phyloP scores from a whole-genome alignment of 2,113 vertebrate genomes.

The Dendrocopos noguchii region DNA sequence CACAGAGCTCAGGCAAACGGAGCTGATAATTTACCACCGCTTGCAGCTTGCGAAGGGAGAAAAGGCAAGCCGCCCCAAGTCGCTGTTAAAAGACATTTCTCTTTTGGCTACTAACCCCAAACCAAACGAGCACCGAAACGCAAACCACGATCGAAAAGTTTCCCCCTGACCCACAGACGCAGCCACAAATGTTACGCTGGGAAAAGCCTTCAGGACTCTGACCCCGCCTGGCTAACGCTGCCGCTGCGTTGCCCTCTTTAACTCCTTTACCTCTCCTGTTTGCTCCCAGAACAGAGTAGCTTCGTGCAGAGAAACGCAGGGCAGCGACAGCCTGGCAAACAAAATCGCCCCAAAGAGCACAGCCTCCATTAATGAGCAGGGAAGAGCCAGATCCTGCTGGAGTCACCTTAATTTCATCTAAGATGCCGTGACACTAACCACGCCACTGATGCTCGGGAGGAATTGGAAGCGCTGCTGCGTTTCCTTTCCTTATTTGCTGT shows the following conservation, averaged over 20 bases:
- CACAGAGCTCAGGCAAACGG: neutral
- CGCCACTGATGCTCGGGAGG: neutral
- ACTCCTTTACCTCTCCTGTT: neutral
- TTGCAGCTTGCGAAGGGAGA: neutral
- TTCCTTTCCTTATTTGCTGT: neutral
- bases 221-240: fast-evolving
- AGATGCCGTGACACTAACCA: conserved; percentile 44
- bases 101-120: neutral
- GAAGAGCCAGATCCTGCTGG: conserved; percentile 4
- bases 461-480: neutral
- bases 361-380: neutral
- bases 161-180: neutral
- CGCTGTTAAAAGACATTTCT: neutral
- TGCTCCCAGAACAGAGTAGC: neutral
- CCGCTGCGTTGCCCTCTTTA: neutral
- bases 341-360: too few relatives aligned
- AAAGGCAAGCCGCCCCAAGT: neutral
- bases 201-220: neutral
- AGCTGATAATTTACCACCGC: fast-evolving
- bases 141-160: neutral
- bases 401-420: conserved; percentile 44
- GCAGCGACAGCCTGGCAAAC: neutral
- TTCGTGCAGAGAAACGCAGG: neutral
- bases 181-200: neutral
- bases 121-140: neutral